A percentile compares a stretch with the other conserved stretches of the same genome.
Conservation (phyloP, 1,140 invertebrate genomes). For the Dryas iulia region DNA sequence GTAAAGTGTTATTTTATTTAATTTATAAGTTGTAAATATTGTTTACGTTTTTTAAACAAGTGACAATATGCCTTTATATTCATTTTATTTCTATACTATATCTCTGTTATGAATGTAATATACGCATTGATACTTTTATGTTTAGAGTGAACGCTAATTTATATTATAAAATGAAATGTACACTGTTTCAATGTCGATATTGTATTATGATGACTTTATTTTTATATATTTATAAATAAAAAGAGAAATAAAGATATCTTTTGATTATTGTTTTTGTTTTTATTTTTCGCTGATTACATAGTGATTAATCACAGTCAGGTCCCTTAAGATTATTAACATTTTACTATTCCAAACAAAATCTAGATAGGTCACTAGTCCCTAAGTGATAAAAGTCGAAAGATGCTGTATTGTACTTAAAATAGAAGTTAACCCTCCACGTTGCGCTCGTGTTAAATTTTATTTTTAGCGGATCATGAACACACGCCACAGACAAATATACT, state of each 20-base stretch:
- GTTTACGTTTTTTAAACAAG: not conserved
- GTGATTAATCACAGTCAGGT: no score
- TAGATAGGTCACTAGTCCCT: not conserved
- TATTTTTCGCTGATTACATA: no score
- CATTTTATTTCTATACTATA: not conserved
- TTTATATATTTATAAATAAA: conserved; percentile 4
- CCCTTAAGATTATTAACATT: no score
- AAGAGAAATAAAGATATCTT: not conserved
- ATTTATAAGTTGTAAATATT: not conserved
- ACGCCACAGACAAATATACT: conserved; percentile 37
- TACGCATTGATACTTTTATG: not conserved
- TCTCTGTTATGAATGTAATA: not conserved
- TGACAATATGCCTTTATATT: no score
- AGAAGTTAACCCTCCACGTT: conserved; percentile 54
- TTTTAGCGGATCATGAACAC: conserved; percentile 33
- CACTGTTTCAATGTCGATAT: not conserved
- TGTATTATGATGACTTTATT: not conserved
- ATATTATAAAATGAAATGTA: not conserved
- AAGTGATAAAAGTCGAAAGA: conserved; percentile 22
- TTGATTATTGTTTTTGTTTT: not conserved
- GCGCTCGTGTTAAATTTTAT: conserved; percentile 52
- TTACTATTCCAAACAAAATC: not conserved
- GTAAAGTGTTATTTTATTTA: not conserved
- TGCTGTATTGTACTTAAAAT: conserved; percentile 51
- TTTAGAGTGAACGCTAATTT: no score